Base-by-base conservation (phyloP, 2,888 invertebrate species). In the Nipponacmea schrenckii region DNA sequence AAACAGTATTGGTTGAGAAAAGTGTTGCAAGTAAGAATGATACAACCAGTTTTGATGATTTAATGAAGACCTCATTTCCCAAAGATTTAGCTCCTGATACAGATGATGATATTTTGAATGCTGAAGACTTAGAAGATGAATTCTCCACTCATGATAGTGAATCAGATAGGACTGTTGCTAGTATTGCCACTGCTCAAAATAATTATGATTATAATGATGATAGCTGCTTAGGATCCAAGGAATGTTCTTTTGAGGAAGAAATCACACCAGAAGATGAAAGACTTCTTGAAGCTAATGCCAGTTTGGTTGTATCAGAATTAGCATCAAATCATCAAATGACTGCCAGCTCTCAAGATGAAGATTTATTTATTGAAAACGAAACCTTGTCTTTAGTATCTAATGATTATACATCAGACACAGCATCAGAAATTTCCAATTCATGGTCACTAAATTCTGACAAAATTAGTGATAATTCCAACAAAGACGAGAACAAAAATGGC, bases 331-430 rank as follows among this genome's bases (percentile, higher is more conserved):
- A 80, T 46, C 83, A 85, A 72, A 78, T 84, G 64, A 78, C 79
- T 17, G 86, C 86, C 66, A 86, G 87, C 75, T 85, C 85, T 45
- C 86, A 88, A n/a, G 88, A 89, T 56, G 90, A 90, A 50, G 91
- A 91, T 71, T 91, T 92, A 69, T 86, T 88, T 73, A 85, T 90
- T 70, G 92, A 92, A 77, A 91, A 92, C 79, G 92, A 93, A 85
- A 92, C 92, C 0, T 83, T 94, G 76, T 94, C 93, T 84, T 86
- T 93, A 62, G 93, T 93, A 1, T 93, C 93, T 69, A 93, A 93
- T 81, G 94, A 93, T 74, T 93, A 93, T 70, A 93, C 93, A 80
- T 92, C 93, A 27, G 93, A 93, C 84, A 90, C 80, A 0, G 84
- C 83, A 20, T 86, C 87, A 73, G 87, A 78, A 79, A 80, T 81